Conservation (phyloP, 2,113 vertebrate species). For the Felis catus region DNA sequence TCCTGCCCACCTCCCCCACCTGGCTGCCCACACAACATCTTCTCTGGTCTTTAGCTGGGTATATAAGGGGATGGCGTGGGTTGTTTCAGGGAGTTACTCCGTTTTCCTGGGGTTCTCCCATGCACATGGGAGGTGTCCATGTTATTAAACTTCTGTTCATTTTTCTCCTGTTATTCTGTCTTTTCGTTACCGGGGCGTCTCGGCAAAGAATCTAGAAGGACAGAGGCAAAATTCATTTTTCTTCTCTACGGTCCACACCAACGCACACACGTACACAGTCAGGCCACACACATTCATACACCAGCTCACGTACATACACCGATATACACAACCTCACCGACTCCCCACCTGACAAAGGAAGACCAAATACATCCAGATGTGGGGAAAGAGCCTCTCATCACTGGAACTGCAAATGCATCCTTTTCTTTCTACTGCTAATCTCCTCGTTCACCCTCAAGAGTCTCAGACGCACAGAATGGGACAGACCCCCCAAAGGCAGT, state of each 20-base stretch:
- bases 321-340: background rate
- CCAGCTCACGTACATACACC: accelerated
- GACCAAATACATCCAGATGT: background rate
- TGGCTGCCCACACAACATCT: background rate
- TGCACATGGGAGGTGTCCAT: background rate
- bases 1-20: background rate
- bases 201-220: background rate
- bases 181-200: background rate
- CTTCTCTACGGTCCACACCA: background rate
- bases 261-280: background rate
- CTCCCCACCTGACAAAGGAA: background rate
- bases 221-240: background rate
- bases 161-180: background rate
- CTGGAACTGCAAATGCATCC: background rate
- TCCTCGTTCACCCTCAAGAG: background rate
- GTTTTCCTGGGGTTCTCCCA: background rate
- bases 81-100: background rate
- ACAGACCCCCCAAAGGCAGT: background rate
- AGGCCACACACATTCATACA: background rate
- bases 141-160: background rate
- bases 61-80: background rate
- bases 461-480: background rate
- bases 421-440: background rate
- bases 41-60: background rate
- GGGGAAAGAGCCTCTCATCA: background rate